phyloP scores from a whole-genome alignment of 2,888 invertebrate genomes.

The Atrina japonica region DNA sequence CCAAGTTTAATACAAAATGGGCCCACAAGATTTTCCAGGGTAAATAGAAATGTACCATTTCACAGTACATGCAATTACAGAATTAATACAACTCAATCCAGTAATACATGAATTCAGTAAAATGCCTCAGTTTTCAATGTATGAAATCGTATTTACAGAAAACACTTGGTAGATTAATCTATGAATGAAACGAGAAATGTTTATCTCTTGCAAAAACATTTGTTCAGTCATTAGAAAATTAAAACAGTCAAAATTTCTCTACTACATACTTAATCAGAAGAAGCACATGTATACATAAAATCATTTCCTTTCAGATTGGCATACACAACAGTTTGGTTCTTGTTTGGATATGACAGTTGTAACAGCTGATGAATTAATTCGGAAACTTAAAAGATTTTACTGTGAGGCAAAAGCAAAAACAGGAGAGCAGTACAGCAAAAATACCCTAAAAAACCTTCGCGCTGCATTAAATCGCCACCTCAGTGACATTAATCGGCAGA shows the following conservation, averaged over 20 bases:
- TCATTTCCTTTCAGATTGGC: background rate
- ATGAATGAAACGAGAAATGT: too few species aligned
- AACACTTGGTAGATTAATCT: too few species aligned
- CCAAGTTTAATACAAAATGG: slow-evolving; percentile 7
- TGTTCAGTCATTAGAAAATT: too few species aligned
- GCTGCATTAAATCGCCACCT: slow-evolving; percentile 31
- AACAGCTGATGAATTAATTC: background rate
- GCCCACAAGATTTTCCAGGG: slow-evolving; percentile 12
- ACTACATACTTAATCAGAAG: too few species aligned
- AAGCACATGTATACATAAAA: too few species aligned
- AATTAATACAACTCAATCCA: too few species aligned
- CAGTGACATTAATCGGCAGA: slow-evolving; percentile 4
- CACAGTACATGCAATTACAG: too few species aligned
- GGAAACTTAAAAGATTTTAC: background rate
- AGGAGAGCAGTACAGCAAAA: slow-evolving; percentile 27
- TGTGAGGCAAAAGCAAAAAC: slow-evolving; percentile 6
- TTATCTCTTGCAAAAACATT: too few species aligned
- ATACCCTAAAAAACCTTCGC: slow-evolving; percentile 30
- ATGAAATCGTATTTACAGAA: too few species aligned
- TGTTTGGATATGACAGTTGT: background rate
- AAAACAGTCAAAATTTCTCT: too few species aligned
- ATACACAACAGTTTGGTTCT: background rate
- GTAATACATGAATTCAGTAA: too few species aligned
- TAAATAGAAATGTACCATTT: background rate
- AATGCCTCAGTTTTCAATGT: too few species aligned